phyloP scores from a whole-genome alignment of 2,888 invertebrate species.

The Oligia fasciuncula region DNA sequence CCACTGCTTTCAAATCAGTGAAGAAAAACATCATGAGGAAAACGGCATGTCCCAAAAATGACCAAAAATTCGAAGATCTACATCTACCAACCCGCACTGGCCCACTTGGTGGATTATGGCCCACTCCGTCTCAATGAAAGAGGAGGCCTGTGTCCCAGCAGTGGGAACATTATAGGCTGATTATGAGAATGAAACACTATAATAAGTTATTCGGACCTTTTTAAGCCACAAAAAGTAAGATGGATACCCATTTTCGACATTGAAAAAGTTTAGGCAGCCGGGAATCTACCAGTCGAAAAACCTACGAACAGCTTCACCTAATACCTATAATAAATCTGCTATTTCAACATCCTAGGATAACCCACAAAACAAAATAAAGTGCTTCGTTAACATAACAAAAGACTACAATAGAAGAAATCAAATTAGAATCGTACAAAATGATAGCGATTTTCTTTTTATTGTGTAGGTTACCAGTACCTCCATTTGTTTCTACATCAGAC shows the following conservation, averaged over 20 bases:
- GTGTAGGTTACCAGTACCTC: too few relatives aligned
- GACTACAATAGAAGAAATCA: constrained; percentile 51
- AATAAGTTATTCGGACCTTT: not conserved
- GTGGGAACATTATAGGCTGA: too few relatives aligned
- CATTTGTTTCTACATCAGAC: constrained; percentile 56
- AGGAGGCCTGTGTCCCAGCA: too few relatives aligned
- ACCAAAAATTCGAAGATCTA: too few relatives aligned
- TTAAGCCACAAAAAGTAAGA: not conserved
- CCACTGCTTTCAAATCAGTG: too few relatives aligned
- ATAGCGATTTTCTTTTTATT: constrained; percentile 53
- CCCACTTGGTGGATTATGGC: too few relatives aligned
- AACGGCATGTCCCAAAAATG: too few relatives aligned
- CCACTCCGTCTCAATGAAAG: too few relatives aligned
- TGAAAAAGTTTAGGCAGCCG: not conserved
- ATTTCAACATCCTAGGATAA: constrained; percentile 27
- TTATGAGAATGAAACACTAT: not conserved
- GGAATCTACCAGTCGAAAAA: not conserved
- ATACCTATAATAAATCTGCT: constrained; percentile 6
- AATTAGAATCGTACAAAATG: constrained; percentile 49
- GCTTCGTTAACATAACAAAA: constrained; percentile 52
- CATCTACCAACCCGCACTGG: too few relatives aligned
- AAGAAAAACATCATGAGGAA: too few relatives aligned
- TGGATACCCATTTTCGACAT: not conserved
- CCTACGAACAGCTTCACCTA: not conserved
- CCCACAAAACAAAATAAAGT: constrained; percentile 36